Evolutionary conservation across 1,140 invertebrate genomes (phyloP), one percentile per base, ranked within the genome.

Genomic region (Dendrolimus kikuchii): DNA sequence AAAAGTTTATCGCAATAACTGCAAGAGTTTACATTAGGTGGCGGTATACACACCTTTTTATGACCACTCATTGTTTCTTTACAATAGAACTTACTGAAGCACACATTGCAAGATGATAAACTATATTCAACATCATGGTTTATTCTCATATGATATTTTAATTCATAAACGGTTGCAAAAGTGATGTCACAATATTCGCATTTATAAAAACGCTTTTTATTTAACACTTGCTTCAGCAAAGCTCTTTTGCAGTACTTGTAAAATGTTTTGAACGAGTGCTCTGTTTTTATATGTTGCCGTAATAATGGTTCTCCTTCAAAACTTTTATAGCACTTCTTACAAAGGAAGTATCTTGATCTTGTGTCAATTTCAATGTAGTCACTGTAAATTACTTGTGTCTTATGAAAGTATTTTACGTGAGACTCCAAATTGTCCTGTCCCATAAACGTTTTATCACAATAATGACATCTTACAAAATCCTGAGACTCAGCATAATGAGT

Each of bases 1-100:
- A 84, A 84, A 0, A 84, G 38, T 50, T 79, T 82, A 37, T 82
- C 73, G 38, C 81, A 84, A 45, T 74, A 49, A 0, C 49, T 57
- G 49, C 81, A 84, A 43, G 49, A 37, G 42, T 82, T 68, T 0
- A 71, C 77, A 38, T 76, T 55, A 0, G 63, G 43, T 5, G 81
- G 81, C 0, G 79, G 75, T 3, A 81, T 5, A 49, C 81, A 84
- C 0, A 54, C 51, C 42, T 71, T 76, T 43, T 65, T 77, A n/a
- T 84, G 81, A 5, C 63, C 57, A 0, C 23, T 8, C 7, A 79
- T 60, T 0, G 74, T 56, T 57, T 78, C 74, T 40, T 71, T 75
- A 7, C 64, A 74, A 40, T 65, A 75, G 42, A 82, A 84, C 42
- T 74, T 79, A 2, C 52, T 57, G n/a, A 79, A 84, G n/a, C 81